A percentile compares a stretch with the other conserved stretches of the same genome.
Evolutionary conservation across 2,888 invertebrate genomes (phyloP).

Genomic region (Drosophila macrospina): DNA sequence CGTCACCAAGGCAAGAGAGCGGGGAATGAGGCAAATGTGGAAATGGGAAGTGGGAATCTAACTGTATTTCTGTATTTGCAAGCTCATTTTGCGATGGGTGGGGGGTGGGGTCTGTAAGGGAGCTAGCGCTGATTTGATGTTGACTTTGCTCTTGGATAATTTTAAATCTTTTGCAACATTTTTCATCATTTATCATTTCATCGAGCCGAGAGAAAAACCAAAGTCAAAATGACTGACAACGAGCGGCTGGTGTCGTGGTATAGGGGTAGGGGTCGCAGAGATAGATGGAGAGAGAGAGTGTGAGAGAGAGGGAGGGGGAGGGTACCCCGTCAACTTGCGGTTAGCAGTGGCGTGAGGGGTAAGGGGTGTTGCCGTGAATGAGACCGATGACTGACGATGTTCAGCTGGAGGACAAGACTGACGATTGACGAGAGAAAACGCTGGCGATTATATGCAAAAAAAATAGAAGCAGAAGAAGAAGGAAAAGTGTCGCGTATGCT

Average conservation of each 20-base stretch:
- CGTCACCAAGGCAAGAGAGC: constrained; percentile 3
- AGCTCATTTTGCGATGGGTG: constrained; percentile 57
- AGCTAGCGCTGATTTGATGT: constrained; percentile 58
- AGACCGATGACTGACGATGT: constrained; percentile 58
- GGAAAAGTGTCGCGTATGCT: constrained; percentile 57
- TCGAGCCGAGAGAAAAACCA: constrained; percentile 56
- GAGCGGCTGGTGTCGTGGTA: constrained; percentile 67
- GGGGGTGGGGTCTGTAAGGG: not conserved
- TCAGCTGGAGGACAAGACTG: constrained; percentile 25
- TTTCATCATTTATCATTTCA: constrained; percentile 86
- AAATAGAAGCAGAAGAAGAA: too few species aligned
- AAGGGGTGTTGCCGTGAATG: constrained; percentile 19
- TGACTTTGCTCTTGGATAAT: constrained; percentile 80
- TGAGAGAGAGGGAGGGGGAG: constrained; percentile 14
- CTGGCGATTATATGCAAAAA: constrained; percentile 58
- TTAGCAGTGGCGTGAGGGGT: constrained; percentile 21
- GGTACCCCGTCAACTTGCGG: constrained; percentile 63
- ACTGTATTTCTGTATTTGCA: constrained; percentile 65
- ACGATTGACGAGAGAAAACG: constrained; percentile 45
- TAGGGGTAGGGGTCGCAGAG: constrained; percentile 1
- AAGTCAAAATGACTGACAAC: constrained; percentile 80
- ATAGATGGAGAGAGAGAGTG: too few species aligned
- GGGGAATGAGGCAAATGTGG: not conserved
- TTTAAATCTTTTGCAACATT: constrained; percentile 85
- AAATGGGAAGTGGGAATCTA: constrained; percentile 19